phyloP scores from a whole-genome alignment of 2,888 invertebrate species.

The Mythimna impura region DNA sequence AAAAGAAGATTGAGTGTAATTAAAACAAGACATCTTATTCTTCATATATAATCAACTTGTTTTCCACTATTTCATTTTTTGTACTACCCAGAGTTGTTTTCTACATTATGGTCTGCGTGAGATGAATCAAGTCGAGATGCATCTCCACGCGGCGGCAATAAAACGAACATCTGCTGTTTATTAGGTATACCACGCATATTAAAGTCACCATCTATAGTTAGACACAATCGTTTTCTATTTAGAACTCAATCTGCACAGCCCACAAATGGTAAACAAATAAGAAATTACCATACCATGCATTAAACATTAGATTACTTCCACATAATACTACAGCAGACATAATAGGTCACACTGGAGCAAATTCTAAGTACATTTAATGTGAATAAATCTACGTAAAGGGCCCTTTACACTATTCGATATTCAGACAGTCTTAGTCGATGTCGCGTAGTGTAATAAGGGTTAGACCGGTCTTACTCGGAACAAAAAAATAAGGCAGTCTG shows the following conservation, averaged over 20 bases:
- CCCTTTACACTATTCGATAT: no score
- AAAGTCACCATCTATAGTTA: conserved; percentile 32
- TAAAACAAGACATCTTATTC: not conserved
- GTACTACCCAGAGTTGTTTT: not conserved
- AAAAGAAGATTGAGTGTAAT: not conserved
- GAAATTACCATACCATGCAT: conserved; percentile 15
- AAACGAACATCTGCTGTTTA: conserved; percentile 39
- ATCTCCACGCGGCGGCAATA: conserved; percentile 22
- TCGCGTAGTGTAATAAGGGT: no score
- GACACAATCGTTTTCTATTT: conserved; percentile 22
- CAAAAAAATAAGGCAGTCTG: no score
- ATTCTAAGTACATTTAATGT: conserved; percentile 6
- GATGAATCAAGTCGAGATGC: conserved; percentile 20
- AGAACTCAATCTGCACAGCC: conserved; percentile 5
- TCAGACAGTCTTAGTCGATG: no score
- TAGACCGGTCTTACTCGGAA: no score
- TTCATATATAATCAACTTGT: not conserved
- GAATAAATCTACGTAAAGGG: conserved; percentile 23
- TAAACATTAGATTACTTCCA: not conserved
- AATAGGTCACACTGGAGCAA: conserved; percentile 15
- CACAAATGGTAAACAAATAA: conserved; percentile 5
- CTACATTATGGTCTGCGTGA: conserved; percentile 4
- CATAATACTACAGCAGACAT: not conserved
- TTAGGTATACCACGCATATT: conserved; percentile 20
- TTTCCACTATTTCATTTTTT: not conserved